Evolutionary conservation across 2,113 vertebrate genomes (phyloP).

Genomic region (Plotosus lineatus): DNA sequence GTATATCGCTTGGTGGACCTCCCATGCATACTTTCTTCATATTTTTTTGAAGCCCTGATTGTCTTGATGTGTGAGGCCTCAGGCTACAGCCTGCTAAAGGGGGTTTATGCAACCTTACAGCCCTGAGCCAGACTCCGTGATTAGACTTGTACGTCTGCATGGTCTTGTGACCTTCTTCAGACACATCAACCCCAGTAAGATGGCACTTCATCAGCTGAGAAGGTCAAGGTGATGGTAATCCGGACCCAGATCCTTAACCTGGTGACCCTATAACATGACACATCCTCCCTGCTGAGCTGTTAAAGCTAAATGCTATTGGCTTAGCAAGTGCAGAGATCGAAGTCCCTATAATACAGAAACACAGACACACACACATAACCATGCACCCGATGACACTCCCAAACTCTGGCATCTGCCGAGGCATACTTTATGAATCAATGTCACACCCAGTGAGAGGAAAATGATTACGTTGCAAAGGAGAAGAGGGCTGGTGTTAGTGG

Average conservation of each 20-base stretch:
- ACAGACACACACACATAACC: background rate
- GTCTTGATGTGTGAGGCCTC: constrained; percentile 17
- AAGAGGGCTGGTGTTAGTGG: constrained; percentile 55
- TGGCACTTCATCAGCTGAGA: constrained; percentile 30
- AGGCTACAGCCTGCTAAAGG: constrained; percentile 28
- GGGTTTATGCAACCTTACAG: constrained; percentile 40
- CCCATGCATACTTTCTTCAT: background rate
- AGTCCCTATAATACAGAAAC: background rate
- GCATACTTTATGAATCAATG: constrained; percentile 76
- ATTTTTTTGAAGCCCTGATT: background rate
- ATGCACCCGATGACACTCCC: constrained; percentile 46
- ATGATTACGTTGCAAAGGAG: constrained; percentile 79
- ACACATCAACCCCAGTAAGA: constrained; percentile 21
- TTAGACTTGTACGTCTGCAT: constrained; percentile 46
- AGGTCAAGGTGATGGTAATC: constrained; percentile 31
- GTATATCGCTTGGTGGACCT: no score
- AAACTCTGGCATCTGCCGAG: constrained; percentile 67
- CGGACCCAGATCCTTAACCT: constrained; percentile 34
- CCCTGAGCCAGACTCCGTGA: constrained; percentile 44
- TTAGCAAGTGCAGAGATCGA: constrained; percentile 32
- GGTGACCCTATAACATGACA: constrained; percentile 38
- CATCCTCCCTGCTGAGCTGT: constrained; percentile 36
- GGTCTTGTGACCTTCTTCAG: constrained; percentile 44
- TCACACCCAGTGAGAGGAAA: constrained; percentile 76
- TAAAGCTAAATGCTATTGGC: constrained; percentile 26